Base-by-base conservation (phyloP, 1,140 invertebrate genomes). In the Babylonia areolata region DNA sequence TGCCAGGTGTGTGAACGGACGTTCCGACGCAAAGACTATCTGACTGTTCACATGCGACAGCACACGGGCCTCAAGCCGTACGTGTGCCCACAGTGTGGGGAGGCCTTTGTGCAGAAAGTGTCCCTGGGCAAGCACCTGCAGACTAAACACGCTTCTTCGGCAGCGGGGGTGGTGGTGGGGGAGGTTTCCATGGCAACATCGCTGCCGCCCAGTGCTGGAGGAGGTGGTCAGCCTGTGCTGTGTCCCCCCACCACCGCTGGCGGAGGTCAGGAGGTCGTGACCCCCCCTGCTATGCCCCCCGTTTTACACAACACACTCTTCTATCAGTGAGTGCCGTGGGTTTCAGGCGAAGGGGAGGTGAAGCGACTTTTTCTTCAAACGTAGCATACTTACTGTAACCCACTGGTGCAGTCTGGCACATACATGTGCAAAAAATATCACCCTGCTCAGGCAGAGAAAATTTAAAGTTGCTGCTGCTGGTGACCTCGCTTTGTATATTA, bases 21-120 rank as follows among this genome's bases (percentile, higher is more conserved):
- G 17, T 84, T 84, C 69, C 35, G 82, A 12, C 58, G 82, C 0
- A 84, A 84, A 46, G 82, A 84, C 33, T 84, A 84, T 39, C 82
- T 84, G 35, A 84, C 82, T 0, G 69, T 84, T 28, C 82, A 84
- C 82, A 84, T 75, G 82, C 58, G 82, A 20, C 82, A 84, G 40
- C 82, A 84, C 69, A 84, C 82, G 28, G 82, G 82, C 0, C 28
- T 69, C 28, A 40, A 39, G 39, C 82, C 82, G 3, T 84, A 84
- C 64, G 23, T 6, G 3, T 84, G 82, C 37, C 17, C 42, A 1
- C 69, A 84, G 2, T 75, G 82, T 75, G 64, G 64, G 37, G 82
- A 84, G 64, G 35, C 82, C 20, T 84, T 84, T 33, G 69, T 73
- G 2, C 82, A 84, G 64, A 58, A 64, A 35, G 82, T 46, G 15